Evolutionary conservation across 2,113 vertebrate species (phyloP), one percentile per base, ranked within the genome.

Genomic region (Pristiophorus japonicus): DNA sequence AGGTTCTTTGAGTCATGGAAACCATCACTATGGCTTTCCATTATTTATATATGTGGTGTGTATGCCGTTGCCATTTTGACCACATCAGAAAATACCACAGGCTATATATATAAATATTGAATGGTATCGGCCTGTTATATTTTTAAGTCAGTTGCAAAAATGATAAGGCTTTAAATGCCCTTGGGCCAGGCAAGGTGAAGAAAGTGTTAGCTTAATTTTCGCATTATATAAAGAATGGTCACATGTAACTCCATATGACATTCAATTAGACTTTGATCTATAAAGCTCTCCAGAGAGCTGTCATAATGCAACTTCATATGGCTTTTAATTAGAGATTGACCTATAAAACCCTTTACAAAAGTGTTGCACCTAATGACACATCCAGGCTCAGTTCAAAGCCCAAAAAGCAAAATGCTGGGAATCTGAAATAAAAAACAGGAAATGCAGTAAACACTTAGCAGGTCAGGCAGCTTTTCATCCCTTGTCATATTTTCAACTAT

Each of bases 201-300:
- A 85, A 85, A 85, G 22, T 7, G 51, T 90, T 90, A 90, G 55
- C 27, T 90, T 34, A 90, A 55, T 59, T 27, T 30, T 55, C n/a
- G 24, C 42, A 90, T 90, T 59, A 30, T 38, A 90, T 59, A 92
- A 62, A 92, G 14, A 92, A 16, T 92, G 59, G 90, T 65, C 90
- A n/a, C 59, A 92, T 38, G 59, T n/a, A 62, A 38, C 90, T 92
- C 59, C 59, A 63, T 47, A 85, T 85, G 81, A 85, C 81, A 85
- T 85, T 85, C 81, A 85, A 85, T 85, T 85, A 85, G 45, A 85
- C 81, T 18, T 85, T 85, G 87, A 59, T 51, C 87, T 90, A 90
- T 34, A 90, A 59, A 90, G 59, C 87, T 59, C 87, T 90, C 87
- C 87, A 59, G 51, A 55, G 87, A 90, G 55, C 51, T 59, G 87